phyloP scores from a whole-genome alignment of 2,797 vertebrate genomes.

The Dendrocincla tyrannina region DNA sequence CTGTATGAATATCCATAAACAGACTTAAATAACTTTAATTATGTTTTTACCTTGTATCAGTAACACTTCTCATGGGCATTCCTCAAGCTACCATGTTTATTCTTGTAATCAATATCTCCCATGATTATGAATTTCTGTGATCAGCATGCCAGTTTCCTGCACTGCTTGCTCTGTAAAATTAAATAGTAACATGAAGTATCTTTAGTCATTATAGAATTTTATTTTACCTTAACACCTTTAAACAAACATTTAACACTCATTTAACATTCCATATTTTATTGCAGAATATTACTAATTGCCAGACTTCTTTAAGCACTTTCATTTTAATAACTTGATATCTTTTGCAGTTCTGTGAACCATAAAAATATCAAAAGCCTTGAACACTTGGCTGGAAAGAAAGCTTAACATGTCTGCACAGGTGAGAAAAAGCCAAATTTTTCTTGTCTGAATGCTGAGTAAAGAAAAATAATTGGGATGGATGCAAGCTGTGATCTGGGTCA shows the following conservation, averaged over 20 bases:
- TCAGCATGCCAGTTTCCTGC: background rate
- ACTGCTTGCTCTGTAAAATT: background rate
- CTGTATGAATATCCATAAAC: background rate
- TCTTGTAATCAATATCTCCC: background rate
- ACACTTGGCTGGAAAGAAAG: background rate
- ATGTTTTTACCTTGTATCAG: background rate
- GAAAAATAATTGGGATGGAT: background rate
- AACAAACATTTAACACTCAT: background rate
- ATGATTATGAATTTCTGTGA: background rate
- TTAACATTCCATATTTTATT: background rate
- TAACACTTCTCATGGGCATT: background rate
- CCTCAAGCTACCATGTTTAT: background rate
- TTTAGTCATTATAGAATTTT: background rate
- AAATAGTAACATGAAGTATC: background rate
- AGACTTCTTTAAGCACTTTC: background rate
- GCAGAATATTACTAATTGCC: slow-evolving; percentile 6
- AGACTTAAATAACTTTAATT: background rate
- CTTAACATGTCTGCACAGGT: background rate
- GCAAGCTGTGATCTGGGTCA: background rate
- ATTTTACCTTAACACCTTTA: background rate
- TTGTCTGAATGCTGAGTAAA: background rate
- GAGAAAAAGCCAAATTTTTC: background rate
- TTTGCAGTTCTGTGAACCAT: background rate
- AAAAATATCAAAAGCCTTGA: slow-evolving; percentile 2
- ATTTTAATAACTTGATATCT: slow-evolving; percentile 12